Evolutionary conservation across 2,888 invertebrate species (phyloP).

Genomic region (Drosophila siamana): DNA sequence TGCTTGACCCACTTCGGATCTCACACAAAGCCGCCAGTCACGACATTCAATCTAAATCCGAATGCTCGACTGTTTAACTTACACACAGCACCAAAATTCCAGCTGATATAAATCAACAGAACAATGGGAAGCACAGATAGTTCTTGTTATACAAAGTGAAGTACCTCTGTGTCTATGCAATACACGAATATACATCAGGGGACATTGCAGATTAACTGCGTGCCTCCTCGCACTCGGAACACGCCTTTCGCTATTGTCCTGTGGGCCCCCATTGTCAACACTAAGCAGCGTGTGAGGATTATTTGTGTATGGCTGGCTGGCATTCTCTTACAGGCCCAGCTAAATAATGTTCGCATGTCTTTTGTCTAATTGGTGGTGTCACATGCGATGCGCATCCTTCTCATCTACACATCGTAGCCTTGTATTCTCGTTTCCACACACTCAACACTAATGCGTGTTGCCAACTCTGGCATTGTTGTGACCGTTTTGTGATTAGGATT

Average conservation of each 20-base stretch:
- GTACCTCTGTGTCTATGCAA: constrained; percentile 20
- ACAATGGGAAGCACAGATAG: constrained; percentile 42
- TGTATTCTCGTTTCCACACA: neutral
- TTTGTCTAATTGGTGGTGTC: constrained; percentile 81
- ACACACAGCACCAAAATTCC: constrained; percentile 24
- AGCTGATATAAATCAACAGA: constrained; percentile 50
- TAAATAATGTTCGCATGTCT: constrained; percentile 61
- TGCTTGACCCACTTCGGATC: constrained; percentile 58
- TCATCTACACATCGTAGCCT: constrained; percentile 1
- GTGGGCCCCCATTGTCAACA: constrained; percentile 62
- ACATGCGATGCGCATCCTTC: constrained; percentile 48
- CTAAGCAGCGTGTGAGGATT: constrained; percentile 77
- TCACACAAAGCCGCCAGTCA: constrained; percentile 16
- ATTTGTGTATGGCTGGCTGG: constrained; percentile 32
- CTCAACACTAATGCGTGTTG: neutral
- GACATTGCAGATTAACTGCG: constrained; percentile 71
- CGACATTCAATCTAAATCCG: constrained; percentile 24
- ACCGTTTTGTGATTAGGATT: constrained; percentile 56
- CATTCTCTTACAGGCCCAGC: constrained; percentile 57
- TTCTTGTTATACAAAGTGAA: constrained; percentile 30
- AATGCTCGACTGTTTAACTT: constrained; percentile 51
- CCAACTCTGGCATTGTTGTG: constrained; percentile 54
- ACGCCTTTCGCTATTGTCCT: constrained; percentile 55
- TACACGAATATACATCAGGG: constrained; percentile 52
- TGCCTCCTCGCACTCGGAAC: constrained; percentile 56